Percentiles rank a stretch among this genome's conserved stretches.
These are phyloP conservation scores for Odocoileus virginianus DNA, from an alignment of 2,113 vertebrate species.

Conservation along the genomic window DNA sequence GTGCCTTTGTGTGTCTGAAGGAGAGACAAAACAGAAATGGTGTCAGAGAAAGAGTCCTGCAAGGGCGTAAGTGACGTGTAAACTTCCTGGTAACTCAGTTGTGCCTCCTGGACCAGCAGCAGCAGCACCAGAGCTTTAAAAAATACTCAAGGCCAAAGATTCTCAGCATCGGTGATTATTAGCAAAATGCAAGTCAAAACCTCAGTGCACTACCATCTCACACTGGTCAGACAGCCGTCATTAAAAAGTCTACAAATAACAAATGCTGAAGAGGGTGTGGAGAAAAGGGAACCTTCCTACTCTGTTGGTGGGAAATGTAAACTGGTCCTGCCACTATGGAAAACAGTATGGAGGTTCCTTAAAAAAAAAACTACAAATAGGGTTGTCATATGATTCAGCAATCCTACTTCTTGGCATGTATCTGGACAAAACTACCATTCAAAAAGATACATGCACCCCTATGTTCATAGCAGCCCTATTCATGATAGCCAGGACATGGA, in stretches of 20 bases:
- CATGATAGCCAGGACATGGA: background rate
- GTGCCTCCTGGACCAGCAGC: background rate
- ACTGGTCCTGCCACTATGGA: background rate
- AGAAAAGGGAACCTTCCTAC: background rate
- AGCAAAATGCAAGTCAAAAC: background rate
- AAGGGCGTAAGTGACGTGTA: accelerated
- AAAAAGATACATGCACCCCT: background rate
- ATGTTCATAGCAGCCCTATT: background rate
- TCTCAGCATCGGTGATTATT: background rate
- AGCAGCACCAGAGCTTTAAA: background rate
- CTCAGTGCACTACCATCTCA: background rate
- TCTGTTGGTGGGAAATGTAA: background rate
- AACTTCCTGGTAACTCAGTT: background rate
- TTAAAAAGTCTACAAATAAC: background rate
- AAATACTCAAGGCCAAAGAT: background rate
- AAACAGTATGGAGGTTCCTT: background rate
- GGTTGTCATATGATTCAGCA: background rate
- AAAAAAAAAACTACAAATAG: background rate
- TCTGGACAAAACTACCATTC: background rate
- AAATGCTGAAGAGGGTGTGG: background rate
- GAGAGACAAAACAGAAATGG: background rate
- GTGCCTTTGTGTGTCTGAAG: background rate
- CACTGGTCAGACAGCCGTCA: background rate
- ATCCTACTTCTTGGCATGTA: background rate
- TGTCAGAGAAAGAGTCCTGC: background rate